phyloP scores from a whole-genome alignment of 2,113 vertebrate genomes.

The Rhegmatorhina hoffmannsi region DNA sequence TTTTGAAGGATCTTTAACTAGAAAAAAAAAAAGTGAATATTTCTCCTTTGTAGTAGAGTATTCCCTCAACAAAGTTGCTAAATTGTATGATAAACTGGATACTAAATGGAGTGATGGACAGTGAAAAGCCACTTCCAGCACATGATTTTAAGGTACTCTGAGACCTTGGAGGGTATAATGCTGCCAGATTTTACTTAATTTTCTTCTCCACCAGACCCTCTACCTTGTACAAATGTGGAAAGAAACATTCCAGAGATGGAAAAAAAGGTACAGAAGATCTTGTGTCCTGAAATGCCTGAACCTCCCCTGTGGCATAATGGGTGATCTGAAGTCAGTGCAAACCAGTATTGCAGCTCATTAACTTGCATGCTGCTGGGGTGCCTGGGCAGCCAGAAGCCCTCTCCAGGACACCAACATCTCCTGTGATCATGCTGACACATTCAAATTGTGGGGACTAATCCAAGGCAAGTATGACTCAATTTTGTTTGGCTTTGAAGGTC shows the following conservation, averaged over 20 bases:
- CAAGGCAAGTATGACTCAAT: background rate
- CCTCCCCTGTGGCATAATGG: background rate
- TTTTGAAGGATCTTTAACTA: background rate
- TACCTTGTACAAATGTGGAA: background rate
- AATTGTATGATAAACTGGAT: background rate
- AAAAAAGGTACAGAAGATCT: background rate
- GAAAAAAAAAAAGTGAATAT: background rate
- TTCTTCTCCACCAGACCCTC: background rate
- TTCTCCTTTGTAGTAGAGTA: background rate
- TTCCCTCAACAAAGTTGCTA: background rate
- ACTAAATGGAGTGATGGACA: background rate
- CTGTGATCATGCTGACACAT: fast-evolving
- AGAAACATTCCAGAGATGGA: background rate
- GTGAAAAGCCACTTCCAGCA: background rate
- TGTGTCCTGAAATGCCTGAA: background rate
- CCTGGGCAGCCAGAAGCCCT: background rate
- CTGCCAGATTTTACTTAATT: background rate
- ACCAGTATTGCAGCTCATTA: background rate
- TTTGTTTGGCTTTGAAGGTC: background rate
- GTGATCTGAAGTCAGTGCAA: fast-evolving
- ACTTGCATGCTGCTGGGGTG: fast-evolving
- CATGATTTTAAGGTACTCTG: background rate
- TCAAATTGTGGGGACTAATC: background rate
- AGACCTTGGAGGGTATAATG: background rate
- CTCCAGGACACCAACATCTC: background rate